Conservation (phyloP, 2,797 vertebrate genomes). For the Lacerta bilineata region DNA sequence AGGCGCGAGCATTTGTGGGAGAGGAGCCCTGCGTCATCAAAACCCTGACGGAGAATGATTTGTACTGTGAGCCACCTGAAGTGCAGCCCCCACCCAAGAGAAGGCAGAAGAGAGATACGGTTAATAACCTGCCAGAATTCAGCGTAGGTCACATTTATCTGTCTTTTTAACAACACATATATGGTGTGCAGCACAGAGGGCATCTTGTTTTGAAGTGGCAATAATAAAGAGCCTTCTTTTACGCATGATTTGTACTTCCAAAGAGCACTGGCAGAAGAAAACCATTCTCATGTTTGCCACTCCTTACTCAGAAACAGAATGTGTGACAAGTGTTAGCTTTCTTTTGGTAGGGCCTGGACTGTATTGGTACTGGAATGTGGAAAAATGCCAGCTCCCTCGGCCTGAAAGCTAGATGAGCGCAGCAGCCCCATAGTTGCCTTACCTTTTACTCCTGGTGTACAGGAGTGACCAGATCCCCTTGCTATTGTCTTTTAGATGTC, state of each 20-base stretch:
- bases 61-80: slow-evolving; percentile 93
- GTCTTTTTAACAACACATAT: slow-evolving; percentile 17
- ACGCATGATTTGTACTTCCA: slow-evolving; percentile 49
- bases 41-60: slow-evolving; percentile 92
- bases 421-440: too few species aligned
- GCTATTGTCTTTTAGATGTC: not conserved
- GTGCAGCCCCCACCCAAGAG: slow-evolving; percentile 87
- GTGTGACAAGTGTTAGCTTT: not conserved
- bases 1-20: slow-evolving; percentile 94
- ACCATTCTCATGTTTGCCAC: not conserved
- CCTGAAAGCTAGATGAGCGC: too few species aligned
- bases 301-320: not conserved
- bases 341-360: not conserved
- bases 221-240: slow-evolving; percentile 17
- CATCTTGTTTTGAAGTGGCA: slow-evolving; percentile 21
- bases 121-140: slow-evolving; percentile 90
- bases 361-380: not conserved
- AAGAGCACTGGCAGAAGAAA: slow-evolving; percentile 25
- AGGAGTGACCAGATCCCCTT: not conserved
- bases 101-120: slow-evolving; percentile 89
- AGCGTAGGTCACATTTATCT: slow-evolving; percentile 80
- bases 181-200: not conserved
- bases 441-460: not conserved
- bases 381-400: too few species aligned
- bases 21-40: slow-evolving; percentile 90